Evolutionary conservation across 2,797 vertebrate genomes (phyloP), one percentile per base, ranked within the genome.

Genomic region (Cottoperca gobio): DNA sequence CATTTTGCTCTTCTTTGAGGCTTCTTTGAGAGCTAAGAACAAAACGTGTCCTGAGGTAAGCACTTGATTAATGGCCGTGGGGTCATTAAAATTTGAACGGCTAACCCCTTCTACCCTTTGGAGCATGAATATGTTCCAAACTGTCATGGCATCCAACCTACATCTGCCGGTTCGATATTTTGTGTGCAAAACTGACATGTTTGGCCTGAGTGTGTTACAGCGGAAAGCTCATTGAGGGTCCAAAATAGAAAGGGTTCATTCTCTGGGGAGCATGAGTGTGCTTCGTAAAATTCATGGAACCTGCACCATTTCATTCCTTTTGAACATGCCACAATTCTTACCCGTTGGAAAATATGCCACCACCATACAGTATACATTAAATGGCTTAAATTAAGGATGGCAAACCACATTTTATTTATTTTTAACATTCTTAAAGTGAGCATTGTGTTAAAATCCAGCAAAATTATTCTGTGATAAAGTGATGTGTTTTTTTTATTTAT

Each of bases 21-120:
- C 21, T 49, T 76, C 37, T 58, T 65, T 54, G 65, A 77, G 55
- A 23, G 28, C 75, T 73, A 54, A 75, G 85, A 83, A 54, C 21
- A 21, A 71, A 68, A 82, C 79, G 49, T 82, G 57, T 75, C 55
- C 70, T 70, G 11, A 49, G 63, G 59, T 37, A 69, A 24, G 49
- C 8, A 57, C 50, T 76, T 81, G 64, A 88, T 89, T 79, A 83
- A 81, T 78, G 68, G 49, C 70, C 17, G 8, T 57, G 28, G 26
- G 49, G 33, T 76, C 75, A 78, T 83, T 87, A 83, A 75, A 79
- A 61, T 79, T 55, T 87, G 24, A 76, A 76, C 70, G 57, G 48
- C 57, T 66, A 66, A 48, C 10, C 8, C 45, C 4, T 23, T 69
- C n/a, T 48, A 24, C 45, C 57, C 11, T 48, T 61, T 72, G 37